phyloP scores from a whole-genome alignment of 2,888 invertebrate genomes.

The Entomobrya multifasciata region DNA sequence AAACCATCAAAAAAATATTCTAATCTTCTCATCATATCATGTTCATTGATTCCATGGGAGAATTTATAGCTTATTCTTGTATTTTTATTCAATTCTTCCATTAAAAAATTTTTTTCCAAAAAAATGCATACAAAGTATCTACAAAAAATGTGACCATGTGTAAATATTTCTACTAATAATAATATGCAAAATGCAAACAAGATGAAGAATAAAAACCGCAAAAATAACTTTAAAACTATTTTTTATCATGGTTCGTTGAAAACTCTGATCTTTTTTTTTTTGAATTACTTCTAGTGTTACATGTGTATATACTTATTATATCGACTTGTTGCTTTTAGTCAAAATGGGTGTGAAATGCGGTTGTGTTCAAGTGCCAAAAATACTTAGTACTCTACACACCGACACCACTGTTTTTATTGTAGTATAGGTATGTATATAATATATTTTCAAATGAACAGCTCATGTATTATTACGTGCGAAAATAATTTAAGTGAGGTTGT shows the following conservation, averaged over 20 bases:
- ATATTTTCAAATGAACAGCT: slow-evolving; percentile 51
- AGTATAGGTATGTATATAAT: no score
- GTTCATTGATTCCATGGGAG: slow-evolving; percentile 25
- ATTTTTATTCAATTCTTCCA: no score
- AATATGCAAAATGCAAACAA: slow-evolving; percentile 45
- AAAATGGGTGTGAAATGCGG: slow-evolving; percentile 70
- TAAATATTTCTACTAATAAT: neutral
- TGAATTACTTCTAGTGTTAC: neutral
- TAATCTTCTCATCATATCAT: no score
- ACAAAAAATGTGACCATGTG: no score
- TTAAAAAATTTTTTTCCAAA: neutral
- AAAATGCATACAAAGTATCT: neutral
- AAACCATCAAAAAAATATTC: slow-evolving; percentile 38
- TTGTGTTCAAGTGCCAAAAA: slow-evolving; percentile 64
- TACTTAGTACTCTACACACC: no score
- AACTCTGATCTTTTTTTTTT: slow-evolving; percentile 29
- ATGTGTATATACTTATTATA: slow-evolving; percentile 10
- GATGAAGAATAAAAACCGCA: slow-evolving; percentile 59
- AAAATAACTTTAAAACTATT: slow-evolving; percentile 51
- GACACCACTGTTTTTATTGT: slow-evolving; percentile 31
- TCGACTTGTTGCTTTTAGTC: slow-evolving; percentile 64
- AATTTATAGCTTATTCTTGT: slow-evolving; percentile 40
- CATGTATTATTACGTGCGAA: slow-evolving; percentile 70
- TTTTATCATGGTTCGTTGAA: slow-evolving; percentile 56
- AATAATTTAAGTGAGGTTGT: slow-evolving; percentile 57